These are phyloP conservation scores for Sparus aurata DNA, from an alignment of 2,797 vertebrate species.

Conservation along the genomic window DNA sequence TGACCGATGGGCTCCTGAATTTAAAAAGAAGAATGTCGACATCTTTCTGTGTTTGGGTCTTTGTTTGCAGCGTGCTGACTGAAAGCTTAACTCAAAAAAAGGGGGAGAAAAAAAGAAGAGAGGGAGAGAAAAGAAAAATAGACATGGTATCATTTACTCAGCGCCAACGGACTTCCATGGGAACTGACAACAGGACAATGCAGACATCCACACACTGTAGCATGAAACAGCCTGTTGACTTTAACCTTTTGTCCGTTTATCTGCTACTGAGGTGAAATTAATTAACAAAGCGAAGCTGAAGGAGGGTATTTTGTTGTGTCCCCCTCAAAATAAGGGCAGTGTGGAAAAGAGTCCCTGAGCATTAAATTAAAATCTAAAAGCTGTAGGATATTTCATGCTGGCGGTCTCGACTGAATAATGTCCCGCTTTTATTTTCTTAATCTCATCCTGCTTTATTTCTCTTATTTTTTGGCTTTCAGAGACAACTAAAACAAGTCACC, in stretches of 20 bases:
- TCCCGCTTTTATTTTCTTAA: not conserved
- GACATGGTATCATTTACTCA: constrained; percentile 44
- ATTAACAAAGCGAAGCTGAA: constrained; percentile 2
- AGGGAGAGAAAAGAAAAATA: constrained; percentile 28
- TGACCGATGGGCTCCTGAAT: constrained; percentile 24
- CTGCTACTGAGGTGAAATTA: constrained; percentile 10
- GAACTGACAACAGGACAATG: constrained; percentile 55
- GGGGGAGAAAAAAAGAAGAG: constrained; percentile 33
- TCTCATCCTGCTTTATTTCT: not conserved
- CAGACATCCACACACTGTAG: not conserved
- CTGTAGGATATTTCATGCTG: rapidly evolving
- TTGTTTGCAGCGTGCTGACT: constrained; percentile 61
- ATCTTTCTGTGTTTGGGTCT: constrained; percentile 37
- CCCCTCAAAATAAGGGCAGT: not conserved
- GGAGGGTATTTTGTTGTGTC: not conserved
- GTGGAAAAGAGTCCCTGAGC: too few species aligned
- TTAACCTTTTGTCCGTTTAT: constrained; percentile 14
- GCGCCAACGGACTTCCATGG: constrained; percentile 54
- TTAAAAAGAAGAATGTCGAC: constrained; percentile 21
- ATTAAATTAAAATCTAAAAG: not conserved
- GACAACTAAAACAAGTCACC: not conserved
- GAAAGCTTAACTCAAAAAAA: constrained; percentile 66
- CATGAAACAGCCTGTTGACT: not conserved
- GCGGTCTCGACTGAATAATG: too few species aligned
- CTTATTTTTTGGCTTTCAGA: not conserved